Conservation (phyloP, 2,113 vertebrate genomes). For the Guaruba guarouba region DNA sequence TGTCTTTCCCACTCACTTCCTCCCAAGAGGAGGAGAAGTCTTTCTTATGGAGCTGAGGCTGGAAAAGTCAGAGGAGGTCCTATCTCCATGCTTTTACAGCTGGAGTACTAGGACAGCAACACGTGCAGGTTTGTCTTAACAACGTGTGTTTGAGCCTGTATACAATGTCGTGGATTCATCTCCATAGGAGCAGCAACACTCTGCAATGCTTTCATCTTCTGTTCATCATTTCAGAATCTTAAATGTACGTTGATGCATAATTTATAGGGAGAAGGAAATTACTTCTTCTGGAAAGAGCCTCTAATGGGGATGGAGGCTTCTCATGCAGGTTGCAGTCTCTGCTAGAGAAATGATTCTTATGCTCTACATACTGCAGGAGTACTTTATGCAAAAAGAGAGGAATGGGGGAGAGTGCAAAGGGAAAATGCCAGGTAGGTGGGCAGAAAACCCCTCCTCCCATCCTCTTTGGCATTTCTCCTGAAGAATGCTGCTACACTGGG, state of each 20-base stretch:
- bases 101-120: background rate
- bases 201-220: slow-evolving; percentile 1
- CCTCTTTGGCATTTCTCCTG: background rate
- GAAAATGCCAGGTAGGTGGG: background rate
- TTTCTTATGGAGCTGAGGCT: background rate
- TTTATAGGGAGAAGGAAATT: slow-evolving; percentile 65
- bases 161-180: background rate
- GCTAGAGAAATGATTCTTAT: slow-evolving; percentile 41
- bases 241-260: slow-evolving; percentile 63
- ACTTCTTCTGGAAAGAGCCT: slow-evolving; percentile 62
- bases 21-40: background rate
- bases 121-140: background rate
- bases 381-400: background rate
- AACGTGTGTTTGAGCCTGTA: background rate
- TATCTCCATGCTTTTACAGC: background rate
- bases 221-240: slow-evolving; percentile 42
- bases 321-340: slow-evolving; percentile 46
- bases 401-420: background rate
- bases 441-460: background rate
- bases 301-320: slow-evolving; percentile 55
- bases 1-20: background rate
- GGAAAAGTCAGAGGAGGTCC: background rate
- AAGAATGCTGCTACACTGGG: background rate
- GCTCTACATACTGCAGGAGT: slow-evolving; percentile 45
- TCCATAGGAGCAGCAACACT: background rate